Evolutionary conservation across 1,140 invertebrate genomes (phyloP).

Genomic region (Hestina assimilis): DNA sequence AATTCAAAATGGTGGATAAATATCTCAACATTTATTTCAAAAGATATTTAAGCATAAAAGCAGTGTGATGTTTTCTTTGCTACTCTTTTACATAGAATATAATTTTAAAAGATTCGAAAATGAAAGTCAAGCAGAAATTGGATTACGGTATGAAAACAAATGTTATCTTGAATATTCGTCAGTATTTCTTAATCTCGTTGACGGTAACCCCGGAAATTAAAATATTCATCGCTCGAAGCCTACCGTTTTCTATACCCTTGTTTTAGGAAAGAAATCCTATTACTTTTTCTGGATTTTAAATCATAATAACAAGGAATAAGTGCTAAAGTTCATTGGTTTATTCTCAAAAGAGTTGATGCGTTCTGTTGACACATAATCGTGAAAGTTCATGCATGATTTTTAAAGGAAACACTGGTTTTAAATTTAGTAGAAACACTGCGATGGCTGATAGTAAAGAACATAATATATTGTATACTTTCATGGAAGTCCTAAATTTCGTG

Average conservation of each 20-base stretch:
- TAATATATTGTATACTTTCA: not conserved
- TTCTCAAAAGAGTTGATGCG: conserved; percentile 18
- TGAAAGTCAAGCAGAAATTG: conserved; percentile 10
- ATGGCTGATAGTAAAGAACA: not conserved
- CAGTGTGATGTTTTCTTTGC: no score
- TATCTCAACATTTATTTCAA: no score
- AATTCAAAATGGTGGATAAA: no score
- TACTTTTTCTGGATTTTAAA: not conserved
- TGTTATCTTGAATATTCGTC: conserved; percentile 23
- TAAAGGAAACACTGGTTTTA: conserved; percentile 11
- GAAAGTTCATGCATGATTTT: conserved; percentile 20
- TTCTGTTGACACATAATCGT: conserved; percentile 14
- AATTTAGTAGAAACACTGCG: not conserved
- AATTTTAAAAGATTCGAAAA: conserved; percentile 8
- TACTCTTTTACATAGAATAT: no score
- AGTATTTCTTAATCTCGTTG: conserved; percentile 37
- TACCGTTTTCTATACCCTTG: conserved; percentile 23
- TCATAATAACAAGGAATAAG: not conserved
- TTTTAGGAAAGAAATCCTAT: conserved; percentile 18
- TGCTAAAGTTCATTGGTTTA: not conserved
- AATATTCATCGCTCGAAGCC: conserved; percentile 30
- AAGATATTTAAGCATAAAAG: no score
- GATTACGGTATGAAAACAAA: conserved; percentile 15
- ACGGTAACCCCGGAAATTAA: conserved; percentile 36
- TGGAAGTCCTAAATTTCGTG: no score